phyloP scores from a whole-genome alignment of 2,888 invertebrate species.

The Chymomyza fuscimana region DNA sequence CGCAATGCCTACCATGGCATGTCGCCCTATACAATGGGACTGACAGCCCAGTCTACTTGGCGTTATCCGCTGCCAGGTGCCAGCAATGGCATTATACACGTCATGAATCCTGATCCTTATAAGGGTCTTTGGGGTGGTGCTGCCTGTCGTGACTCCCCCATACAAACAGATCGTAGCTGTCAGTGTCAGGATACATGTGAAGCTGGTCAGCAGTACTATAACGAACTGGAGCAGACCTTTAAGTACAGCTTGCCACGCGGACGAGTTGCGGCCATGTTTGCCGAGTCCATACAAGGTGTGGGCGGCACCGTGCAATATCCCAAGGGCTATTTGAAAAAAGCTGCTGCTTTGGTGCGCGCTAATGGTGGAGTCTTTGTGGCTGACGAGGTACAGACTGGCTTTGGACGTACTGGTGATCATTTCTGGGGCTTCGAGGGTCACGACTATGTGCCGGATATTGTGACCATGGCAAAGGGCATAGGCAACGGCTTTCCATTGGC shows the following conservation, averaged over 20 bases:
- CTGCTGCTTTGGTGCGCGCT: slow-evolving; percentile 87
- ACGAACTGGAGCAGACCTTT: slow-evolving; percentile 86
- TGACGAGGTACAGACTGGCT: slow-evolving; percentile 98
- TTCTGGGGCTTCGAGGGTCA: slow-evolving; percentile 98
- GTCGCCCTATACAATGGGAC: slow-evolving; percentile 90
- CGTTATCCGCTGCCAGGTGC: slow-evolving; percentile 86
- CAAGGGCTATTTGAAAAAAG: slow-evolving; percentile 90
- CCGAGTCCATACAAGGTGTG: slow-evolving; percentile 97
- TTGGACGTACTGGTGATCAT: slow-evolving; percentile 95
- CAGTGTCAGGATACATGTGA: slow-evolving; percentile 84
- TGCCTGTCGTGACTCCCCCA: slow-evolving; percentile 92
- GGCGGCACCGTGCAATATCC: slow-evolving; percentile 97
- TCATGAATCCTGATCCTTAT: slow-evolving; percentile 95
- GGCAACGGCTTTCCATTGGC: slow-evolving; percentile 98
- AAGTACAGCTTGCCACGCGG: slow-evolving; percentile 88
- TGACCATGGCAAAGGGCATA: slow-evolving; percentile 95
- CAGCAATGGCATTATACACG: slow-evolving; percentile 89
- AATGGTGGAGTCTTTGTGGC: slow-evolving; percentile 94
- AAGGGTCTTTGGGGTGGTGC: slow-evolving; percentile 94
- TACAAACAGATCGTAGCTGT: slow-evolving; percentile 86
- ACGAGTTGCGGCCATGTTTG: slow-evolving; percentile 92
- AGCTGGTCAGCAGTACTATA: slow-evolving; percentile 89
- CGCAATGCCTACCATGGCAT: slow-evolving; percentile 96
- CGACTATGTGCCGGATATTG: slow-evolving; percentile 93
- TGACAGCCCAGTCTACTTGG: slow-evolving; percentile 90